phyloP scores from a whole-genome alignment of 2,888 invertebrate genomes.

The Sinohyriopsis cumingii region DNA sequence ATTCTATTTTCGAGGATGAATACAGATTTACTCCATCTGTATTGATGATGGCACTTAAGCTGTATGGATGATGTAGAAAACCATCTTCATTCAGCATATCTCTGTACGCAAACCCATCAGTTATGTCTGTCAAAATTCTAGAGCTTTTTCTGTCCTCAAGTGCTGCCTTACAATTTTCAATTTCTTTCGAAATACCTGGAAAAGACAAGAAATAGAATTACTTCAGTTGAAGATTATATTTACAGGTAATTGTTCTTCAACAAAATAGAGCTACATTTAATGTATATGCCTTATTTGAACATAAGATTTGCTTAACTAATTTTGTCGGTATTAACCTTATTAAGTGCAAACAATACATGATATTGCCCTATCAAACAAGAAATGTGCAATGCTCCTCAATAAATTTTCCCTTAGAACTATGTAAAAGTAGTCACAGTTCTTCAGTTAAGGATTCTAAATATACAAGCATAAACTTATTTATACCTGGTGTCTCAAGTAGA shows the following conservation, averaged over 20 bases:
- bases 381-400: not conserved
- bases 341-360: no score
- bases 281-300: no score
- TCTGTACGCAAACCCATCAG: constrained; percentile 20
- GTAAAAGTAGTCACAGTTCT: no score
- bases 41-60: constrained; percentile 23
- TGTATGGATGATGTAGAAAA: constrained; percentile 11
- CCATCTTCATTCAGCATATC: constrained; percentile 9
- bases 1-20: no score
- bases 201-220: constrained; percentile 1
- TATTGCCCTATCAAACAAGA: no score
- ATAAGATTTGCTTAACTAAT: no score
- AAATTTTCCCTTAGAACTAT: no score
- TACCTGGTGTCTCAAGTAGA: constrained; percentile 1
- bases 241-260: not conserved
- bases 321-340: no score
- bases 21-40: no score
- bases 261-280: not conserved
- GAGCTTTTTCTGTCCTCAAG: constrained; percentile 1
- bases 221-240: constrained; percentile 1
- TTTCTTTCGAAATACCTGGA: constrained; percentile 13
- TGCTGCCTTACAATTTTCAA: constrained; percentile 4
- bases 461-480: not conserved
- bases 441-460: not conserved
- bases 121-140: constrained; percentile 17